Conservation (phyloP, 2,113 vertebrate species). For the Probosciger aterrimus region DNA sequence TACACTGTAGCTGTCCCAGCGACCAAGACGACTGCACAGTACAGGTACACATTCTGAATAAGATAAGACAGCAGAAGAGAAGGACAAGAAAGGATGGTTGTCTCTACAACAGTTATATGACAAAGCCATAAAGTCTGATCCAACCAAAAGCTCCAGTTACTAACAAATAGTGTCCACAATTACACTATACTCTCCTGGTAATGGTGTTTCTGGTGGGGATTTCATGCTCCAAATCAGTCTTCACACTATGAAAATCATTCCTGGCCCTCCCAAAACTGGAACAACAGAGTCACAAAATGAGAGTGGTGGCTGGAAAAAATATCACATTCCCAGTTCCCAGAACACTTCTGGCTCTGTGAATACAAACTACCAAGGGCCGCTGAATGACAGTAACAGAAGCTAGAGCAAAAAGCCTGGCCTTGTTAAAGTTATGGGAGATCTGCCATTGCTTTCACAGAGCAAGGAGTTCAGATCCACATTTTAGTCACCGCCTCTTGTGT, state of each 20-base stretch:
- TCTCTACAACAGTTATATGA: background rate
- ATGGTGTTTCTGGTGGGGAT: background rate
- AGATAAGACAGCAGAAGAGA: background rate
- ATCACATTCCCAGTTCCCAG: background rate
- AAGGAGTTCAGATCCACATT: background rate
- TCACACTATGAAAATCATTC: background rate
- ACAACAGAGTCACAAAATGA: background rate
- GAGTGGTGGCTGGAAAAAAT: background rate
- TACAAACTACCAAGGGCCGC: background rate
- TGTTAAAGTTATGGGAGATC: background rate
- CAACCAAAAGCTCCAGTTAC: background rate
- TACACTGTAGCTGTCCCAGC: background rate
- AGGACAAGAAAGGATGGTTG: background rate
- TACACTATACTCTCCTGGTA: background rate
- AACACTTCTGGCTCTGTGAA: background rate
- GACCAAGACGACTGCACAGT: background rate
- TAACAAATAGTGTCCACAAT: background rate
- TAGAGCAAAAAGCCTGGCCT: background rate
- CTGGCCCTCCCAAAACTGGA: background rate
- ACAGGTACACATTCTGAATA: background rate
- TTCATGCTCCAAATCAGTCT: background rate
- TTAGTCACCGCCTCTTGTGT: conserved; percentile 36
- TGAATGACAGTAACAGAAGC: background rate
- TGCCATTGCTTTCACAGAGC: background rate
- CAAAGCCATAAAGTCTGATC: background rate